Base-by-base conservation (phyloP, 23 tunicate genomes). In the Trididemnum clinides region DNA sequence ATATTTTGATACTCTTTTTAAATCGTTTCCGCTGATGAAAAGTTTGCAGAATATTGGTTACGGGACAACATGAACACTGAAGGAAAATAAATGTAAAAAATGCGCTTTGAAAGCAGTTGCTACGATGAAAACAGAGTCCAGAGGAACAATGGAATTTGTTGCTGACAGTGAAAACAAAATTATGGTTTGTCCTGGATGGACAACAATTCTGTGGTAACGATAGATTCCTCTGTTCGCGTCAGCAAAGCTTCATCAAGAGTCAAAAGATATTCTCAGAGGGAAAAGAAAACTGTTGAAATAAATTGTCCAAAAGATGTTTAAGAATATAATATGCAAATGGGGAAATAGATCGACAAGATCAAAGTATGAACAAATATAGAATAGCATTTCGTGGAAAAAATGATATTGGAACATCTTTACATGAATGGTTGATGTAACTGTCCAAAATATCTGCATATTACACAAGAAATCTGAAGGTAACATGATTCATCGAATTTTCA, bases 151-250 rank as follows among this genome's bases (percentile, higher is more conserved):
- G 6, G 37, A 66, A 5, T 66, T 66, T 31, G 75, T 66, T 66
- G 37, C 75, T 4, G 75, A 66, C 37, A 31, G 37, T 28, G 37
- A 66, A 66, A 66, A 66, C 75, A 66, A 66, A 29, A 66, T 66
- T 29, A n/a, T 66, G 36, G 36, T 31, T 66, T 66, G 75, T 31
- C 37, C 36, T 66, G 75, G n/a, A 66, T 66, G 75, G 75, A 66
- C 37, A n/a, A n/a, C n/a, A 66, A 66, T 66, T 66, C 75, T 28
- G 75, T 66, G 75, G 37, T 66, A 31, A 66, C 75, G 31, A 66
- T 66, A 10, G 75, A 36, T 32, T 66, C 37, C 37, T 29, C 75
- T 30, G 75, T 66, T 31, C 37, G 31, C 37, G 75, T 66, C 36
- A 66, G 7, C 37, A 66, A 66, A 28, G 22, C 75, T 66, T 66